Evolutionary conservation across 2,888 invertebrate genomes (phyloP).

Genomic region (Hemaris fuciformis): DNA sequence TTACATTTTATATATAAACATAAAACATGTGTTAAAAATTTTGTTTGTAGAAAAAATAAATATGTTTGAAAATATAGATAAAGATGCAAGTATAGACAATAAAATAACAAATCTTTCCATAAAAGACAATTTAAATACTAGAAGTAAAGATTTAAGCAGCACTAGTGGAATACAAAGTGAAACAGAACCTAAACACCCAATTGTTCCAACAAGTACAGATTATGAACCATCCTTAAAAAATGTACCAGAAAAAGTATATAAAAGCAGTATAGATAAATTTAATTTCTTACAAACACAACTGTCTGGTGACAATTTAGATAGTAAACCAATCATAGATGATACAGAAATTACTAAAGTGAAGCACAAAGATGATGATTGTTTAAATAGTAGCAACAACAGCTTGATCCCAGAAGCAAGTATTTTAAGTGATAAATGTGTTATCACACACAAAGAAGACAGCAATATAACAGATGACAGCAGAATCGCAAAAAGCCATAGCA

Average conservation of each 20-base stretch:
- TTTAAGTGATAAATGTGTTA: constrained; percentile 25
- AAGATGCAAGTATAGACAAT: constrained; percentile 54
- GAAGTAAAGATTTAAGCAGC: constrained; percentile 49
- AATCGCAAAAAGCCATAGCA: constrained; percentile 52
- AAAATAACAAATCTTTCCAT: constrained; percentile 62
- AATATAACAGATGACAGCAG: constrained; percentile 71
- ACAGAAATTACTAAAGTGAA: constrained; percentile 32
- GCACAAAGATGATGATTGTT: constrained; percentile 40
- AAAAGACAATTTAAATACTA: constrained; percentile 57
- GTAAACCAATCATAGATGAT: constrained; percentile 38
- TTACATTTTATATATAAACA: too few relatives aligned
- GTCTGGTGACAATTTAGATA: constrained; percentile 41
- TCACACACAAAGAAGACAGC: constrained; percentile 41
- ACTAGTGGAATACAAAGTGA: constrained; percentile 40
- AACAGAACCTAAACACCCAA: constrained; percentile 35
- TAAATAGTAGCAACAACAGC: constrained; percentile 24
- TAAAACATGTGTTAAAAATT: too few relatives aligned
- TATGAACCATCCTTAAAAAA: constrained; percentile 32
- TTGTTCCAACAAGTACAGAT: constrained; percentile 28
- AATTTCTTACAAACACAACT: constrained; percentile 74
- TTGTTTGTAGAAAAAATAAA: constrained; percentile 73
- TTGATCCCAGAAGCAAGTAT: constrained; percentile 27
- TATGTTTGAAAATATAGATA: constrained; percentile 71
- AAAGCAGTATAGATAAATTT: constrained; percentile 65
- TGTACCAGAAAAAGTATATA: constrained; percentile 59